Evolutionary conservation across 2,888 invertebrate species (phyloP), one percentile per base, ranked within the genome.

Genomic region (Tenthredo amoena): DNA sequence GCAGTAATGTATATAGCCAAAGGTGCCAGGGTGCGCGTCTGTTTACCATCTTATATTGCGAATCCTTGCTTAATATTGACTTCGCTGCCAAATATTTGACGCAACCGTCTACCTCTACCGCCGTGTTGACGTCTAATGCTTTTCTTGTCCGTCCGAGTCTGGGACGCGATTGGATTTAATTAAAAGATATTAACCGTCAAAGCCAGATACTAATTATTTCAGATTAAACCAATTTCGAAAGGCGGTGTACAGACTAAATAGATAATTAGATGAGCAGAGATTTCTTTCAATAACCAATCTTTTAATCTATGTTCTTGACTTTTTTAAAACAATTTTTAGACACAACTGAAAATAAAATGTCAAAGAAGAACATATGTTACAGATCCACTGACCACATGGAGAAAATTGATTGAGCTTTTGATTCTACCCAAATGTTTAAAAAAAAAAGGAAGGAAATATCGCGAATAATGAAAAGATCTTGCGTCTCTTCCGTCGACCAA

Each of bases 31-130:
- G 79, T 62, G 34, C 47, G 68, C 31, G 47, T 83, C 47, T 68
- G 34, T 83, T 83, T 83, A 68, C 68, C 15, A 68, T 37, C 21
- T 34, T 86, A 86, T 87, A 87, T 87, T 86, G 88, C 86, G 86
- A 87, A 86, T 87, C 87, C 86, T 87, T 86, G 87, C 86, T 87
- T 86, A 87, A 87, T 86, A 84, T 87, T 86, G 87, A 87, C 86
- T 85, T 62, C 86, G 83, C 72, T 85, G 86, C 86, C 86, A 88
- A 87, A 88, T 87, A 88, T 87, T 87, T 87, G 86, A 85, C 79
- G 84, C 47, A 87, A 83, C 47, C 68, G 68, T 83, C 83, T 83
- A 37, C 83, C 83, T 83, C 83, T 83, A 37, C 83, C 83, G 83
- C 47, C 82, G 82, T 47, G 83, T 83, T 83, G 68, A 83, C 83